phyloP scores from a whole-genome alignment of 2,888 invertebrate genomes.

The Exocentrus adspersus region DNA sequence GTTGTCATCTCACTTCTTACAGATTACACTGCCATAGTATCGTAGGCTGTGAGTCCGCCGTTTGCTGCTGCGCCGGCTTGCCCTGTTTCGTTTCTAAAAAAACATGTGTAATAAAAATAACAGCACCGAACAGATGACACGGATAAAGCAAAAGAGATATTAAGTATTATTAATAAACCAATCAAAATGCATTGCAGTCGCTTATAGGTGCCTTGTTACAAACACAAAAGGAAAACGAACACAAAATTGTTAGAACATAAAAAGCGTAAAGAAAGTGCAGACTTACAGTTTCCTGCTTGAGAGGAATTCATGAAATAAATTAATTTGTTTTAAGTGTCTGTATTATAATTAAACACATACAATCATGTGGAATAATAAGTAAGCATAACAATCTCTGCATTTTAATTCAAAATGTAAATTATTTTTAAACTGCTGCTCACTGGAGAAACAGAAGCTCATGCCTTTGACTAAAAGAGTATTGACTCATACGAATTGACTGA shows the following conservation, averaged over 20 bases:
- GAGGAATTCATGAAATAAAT: slow-evolving; percentile 65
- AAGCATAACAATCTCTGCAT: background rate
- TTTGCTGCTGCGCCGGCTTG: slow-evolving; percentile 82
- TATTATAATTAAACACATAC: background rate
- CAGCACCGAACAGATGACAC: slow-evolving; percentile 27
- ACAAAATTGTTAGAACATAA: slow-evolving; percentile 41
- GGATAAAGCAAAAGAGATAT: slow-evolving; percentile 11
- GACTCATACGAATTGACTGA: too few species aligned
- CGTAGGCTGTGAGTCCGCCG: slow-evolving; percentile 96
- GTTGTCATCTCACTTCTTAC: slow-evolving; percentile 66
- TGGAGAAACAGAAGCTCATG: too few species aligned
- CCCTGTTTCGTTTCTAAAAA: slow-evolving; percentile 90
- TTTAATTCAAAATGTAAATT: background rate
- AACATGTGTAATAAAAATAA: slow-evolving; percentile 31
- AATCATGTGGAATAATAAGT: slow-evolving; percentile 1
- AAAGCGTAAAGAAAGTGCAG: slow-evolving; percentile 45
- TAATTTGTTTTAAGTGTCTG: slow-evolving; percentile 21
- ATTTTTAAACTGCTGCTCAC: too few species aligned
- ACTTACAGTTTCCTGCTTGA: slow-evolving; percentile 84
- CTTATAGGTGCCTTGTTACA: slow-evolving; percentile 41
- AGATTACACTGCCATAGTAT: slow-evolving; percentile 99
- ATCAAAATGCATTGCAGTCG: slow-evolving; percentile 19
- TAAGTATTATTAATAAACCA: slow-evolving; percentile 13
- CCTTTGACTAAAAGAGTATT: too few species aligned
- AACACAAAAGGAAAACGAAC: slow-evolving; percentile 48